Conservation (phyloP, 2,888 invertebrate species). For the Panzeria rudis region DNA sequence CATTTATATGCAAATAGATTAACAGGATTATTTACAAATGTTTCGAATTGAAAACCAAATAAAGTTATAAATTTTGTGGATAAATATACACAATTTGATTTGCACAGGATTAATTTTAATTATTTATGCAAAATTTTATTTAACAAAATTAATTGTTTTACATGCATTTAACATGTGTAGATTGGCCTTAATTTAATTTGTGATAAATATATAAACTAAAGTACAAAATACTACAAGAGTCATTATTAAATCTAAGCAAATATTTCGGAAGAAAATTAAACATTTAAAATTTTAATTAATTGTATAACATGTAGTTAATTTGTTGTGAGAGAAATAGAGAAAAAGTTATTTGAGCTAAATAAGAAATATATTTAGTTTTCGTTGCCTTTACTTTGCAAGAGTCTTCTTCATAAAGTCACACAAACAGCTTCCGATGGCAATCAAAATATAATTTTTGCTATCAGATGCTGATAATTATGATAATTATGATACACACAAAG, state of each 20-base stretch:
- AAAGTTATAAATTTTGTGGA: neutral
- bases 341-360: neutral
- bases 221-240: neutral
- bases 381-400: neutral
- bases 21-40: slow-evolving; percentile 2
- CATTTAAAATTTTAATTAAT: neutral
- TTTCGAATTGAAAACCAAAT: slow-evolving; percentile 1
- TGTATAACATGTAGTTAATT: neutral
- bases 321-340: neutral
- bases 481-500: neutral
- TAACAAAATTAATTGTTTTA: slow-evolving; percentile 24
- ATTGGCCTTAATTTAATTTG: slow-evolving; percentile 3
- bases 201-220: neutral
- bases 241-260: slow-evolving; percentile 4
- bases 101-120: slow-evolving; percentile 31
- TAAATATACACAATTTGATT: slow-evolving; percentile 1
- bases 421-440: slow-evolving; percentile 39
- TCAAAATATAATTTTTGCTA: slow-evolving; percentile 33
- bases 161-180: neutral
- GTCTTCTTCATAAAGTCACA: neutral
- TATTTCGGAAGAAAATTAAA: neutral
- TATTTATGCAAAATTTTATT: slow-evolving; percentile 23
- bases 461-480: neutral
- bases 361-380: neutral
- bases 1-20: neutral